These are phyloP conservation scores for Scopus umbretta DNA, from an alignment of 2,113 vertebrate genomes.

Conservation along the genomic window DNA sequence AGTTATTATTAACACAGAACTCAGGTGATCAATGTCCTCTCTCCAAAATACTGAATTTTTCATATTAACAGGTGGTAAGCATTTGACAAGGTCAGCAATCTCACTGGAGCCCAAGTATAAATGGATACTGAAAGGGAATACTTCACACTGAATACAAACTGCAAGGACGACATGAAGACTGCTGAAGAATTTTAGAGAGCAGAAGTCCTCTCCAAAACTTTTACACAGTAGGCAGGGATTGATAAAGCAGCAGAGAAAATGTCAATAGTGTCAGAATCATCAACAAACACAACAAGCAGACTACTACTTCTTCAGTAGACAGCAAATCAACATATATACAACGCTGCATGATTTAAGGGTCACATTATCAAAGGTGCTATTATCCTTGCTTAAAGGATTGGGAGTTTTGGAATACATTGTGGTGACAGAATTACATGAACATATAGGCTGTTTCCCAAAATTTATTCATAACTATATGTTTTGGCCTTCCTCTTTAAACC, in stretches of 20 bases:
- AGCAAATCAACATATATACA: not conserved
- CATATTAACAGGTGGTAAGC: not conserved
- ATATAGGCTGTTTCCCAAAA: not conserved
- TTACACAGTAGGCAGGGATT: not conserved
- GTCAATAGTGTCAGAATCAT: not conserved
- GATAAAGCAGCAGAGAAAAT: not conserved
- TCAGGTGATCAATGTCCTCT: not conserved
- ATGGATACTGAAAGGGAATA: not conserved
- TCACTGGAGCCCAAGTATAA: not conserved
- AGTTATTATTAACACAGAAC: slow-evolving; percentile 21
- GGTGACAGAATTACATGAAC: not conserved
- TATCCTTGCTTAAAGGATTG: not conserved
- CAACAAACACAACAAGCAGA: not conserved
- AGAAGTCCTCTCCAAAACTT: not conserved
- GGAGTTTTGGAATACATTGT: not conserved
- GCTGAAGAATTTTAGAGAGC: not conserved
- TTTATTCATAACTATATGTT: not conserved
- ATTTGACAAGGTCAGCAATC: not conserved
- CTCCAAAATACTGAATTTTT: not conserved
- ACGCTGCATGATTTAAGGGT: not conserved
- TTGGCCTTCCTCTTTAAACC: not conserved
- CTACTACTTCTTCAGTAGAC: not conserved
- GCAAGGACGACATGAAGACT: not conserved
- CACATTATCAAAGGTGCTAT: not conserved
- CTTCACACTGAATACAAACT: not conserved